Evolutionary conservation across 1,140 invertebrate species (phyloP).

Genomic region (Pseudomyrmex pallidus): DNA sequence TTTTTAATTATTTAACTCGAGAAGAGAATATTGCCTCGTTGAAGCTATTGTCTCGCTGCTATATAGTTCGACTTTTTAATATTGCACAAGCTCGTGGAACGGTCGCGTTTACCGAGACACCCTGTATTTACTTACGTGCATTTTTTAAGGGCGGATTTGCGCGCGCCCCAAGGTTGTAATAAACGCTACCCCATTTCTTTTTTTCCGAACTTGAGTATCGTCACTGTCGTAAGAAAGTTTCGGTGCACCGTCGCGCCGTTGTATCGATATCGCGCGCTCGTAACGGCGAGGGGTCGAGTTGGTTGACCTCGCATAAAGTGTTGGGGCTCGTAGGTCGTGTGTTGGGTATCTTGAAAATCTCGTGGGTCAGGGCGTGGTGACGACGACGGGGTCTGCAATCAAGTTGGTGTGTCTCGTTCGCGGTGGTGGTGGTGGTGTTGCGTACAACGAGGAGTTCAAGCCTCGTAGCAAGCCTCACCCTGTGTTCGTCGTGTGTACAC

Average conservation of each 20-base stretch:
- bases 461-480: slow-evolving; percentile 11
- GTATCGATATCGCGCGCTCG: slow-evolving; percentile 56
- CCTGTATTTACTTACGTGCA: neutral
- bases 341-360: slow-evolving; percentile 72
- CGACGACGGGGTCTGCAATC: slow-evolving; percentile 59
- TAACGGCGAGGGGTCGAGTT: slow-evolving; percentile 63
- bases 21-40: too few species aligned
- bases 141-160: neutral
- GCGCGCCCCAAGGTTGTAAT: neutral
- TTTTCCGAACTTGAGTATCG: slow-evolving; percentile 46
- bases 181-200: neutral
- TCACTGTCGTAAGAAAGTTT: slow-evolving; percentile 44
- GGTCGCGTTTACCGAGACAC: neutral
- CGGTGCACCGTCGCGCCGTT: slow-evolving; percentile 36
- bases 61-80: neutral
- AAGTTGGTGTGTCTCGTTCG: slow-evolving; percentile 46
- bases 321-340: slow-evolving; percentile 60
- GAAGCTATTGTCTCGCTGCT: neutral
- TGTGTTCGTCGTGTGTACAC: neutral
- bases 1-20: slow-evolving; percentile 23
- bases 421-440: neutral
- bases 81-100: too few species aligned
- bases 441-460: slow-evolving; percentile 8
- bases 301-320: slow-evolving; percentile 67
- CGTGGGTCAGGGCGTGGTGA: slow-evolving; percentile 71